Evolutionary conservation across 2,797 vertebrate species (phyloP).

Genomic region (Buceros bicornis): DNA sequence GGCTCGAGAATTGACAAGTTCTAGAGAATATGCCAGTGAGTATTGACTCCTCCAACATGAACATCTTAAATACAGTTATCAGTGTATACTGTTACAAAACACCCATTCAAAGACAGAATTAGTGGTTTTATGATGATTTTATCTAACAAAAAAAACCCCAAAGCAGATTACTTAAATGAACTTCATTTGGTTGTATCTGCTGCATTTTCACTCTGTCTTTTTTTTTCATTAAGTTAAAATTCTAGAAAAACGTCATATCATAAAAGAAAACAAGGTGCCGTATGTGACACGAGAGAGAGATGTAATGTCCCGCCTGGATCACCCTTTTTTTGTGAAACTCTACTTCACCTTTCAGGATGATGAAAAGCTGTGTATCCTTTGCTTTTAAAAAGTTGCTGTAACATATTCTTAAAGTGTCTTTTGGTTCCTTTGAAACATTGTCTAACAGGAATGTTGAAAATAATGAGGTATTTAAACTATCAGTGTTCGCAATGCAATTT

Average conservation of each 20-base stretch:
- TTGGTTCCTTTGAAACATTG: neutral
- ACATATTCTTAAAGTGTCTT: neutral
- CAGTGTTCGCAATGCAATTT: neutral
- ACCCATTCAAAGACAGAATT: neutral
- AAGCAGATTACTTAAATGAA: neutral
- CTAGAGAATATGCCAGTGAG: constrained; percentile 99
- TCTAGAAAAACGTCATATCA: constrained; percentile 98
- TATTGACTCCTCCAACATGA: constrained; percentile 15
- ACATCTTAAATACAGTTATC: neutral
- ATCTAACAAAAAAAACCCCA: neutral
- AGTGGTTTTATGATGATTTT: neutral
- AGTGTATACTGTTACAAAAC: neutral
- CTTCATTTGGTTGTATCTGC: neutral
- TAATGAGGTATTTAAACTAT: neutral
- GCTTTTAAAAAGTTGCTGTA: neutral
- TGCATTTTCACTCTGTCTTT: constrained; percentile 50
- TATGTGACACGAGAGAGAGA: constrained; percentile 98
- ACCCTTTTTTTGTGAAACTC: constrained; percentile 98
- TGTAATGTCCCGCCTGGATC: constrained; percentile 96
- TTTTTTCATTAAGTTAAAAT: constrained; percentile 91
- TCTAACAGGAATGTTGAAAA: neutral
- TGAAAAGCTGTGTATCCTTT: constrained; percentile 99
- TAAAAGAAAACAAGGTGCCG: constrained; percentile 98
- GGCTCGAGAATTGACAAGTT: constrained; percentile 93
- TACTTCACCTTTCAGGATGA: constrained; percentile 99